A percentile compares a stretch with the other conserved stretches of the same genome.
Conservation (phyloP, 2,888 invertebrate species). For the Aromia moschata region DNA sequence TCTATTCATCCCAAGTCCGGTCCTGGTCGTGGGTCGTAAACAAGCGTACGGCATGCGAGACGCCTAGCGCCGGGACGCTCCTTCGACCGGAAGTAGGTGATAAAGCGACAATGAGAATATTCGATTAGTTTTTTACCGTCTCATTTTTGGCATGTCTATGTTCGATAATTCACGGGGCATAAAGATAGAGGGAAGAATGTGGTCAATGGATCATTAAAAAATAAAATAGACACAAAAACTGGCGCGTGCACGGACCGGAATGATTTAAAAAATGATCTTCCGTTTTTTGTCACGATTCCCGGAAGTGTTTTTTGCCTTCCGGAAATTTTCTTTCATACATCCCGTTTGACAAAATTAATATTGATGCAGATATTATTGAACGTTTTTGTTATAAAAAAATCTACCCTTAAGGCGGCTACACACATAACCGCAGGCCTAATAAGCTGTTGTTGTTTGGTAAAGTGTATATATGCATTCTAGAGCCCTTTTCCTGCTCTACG, state of each 20-base stretch:
- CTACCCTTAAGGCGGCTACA: too few species aligned
- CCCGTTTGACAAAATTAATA: too few species aligned
- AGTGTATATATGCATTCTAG: too few species aligned
- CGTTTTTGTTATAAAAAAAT: too few species aligned
- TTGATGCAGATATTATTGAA: too few species aligned
- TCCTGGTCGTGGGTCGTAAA: conserved; percentile 40
- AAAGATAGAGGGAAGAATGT: conserved; percentile 8
- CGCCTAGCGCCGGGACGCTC: conserved; percentile 38
- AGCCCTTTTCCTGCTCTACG: too few species aligned
- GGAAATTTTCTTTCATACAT: too few species aligned
- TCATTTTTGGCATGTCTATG: conserved; percentile 32
- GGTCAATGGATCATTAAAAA: conserved; percentile 27
- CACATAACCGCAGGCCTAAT: too few species aligned
- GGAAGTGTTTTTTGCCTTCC: not conserved
- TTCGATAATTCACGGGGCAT: conserved; percentile 32
- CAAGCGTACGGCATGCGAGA: conserved; percentile 37
- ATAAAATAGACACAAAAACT: conserved; percentile 12
- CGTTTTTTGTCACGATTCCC: not conserved
- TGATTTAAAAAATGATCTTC: conserved; percentile 21
- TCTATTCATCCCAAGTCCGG: conserved; percentile 12
- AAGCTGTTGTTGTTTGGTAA: too few species aligned
- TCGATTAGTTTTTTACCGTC: conserved; percentile 51
- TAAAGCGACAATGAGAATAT: conserved; percentile 55
- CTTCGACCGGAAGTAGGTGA: conserved; percentile 53
- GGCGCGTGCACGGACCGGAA: conserved; percentile 7